Evolutionary conservation across 2,888 invertebrate genomes (phyloP).

Genomic region (Bhutanitis thaidina): DNA sequence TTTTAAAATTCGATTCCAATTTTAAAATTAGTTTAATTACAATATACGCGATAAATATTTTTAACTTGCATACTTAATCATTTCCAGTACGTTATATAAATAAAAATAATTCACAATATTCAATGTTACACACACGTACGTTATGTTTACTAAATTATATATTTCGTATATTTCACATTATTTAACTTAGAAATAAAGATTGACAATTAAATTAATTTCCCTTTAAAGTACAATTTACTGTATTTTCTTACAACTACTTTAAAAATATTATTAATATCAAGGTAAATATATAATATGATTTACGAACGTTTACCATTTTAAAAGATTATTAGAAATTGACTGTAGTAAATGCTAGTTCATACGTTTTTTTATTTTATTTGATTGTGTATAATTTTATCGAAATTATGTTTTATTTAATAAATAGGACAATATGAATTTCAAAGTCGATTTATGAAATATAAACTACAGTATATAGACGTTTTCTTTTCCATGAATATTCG

Average conservation of each 20-base stretch:
- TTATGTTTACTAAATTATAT: background rate
- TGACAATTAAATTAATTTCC: background rate
- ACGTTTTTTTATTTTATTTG: background rate
- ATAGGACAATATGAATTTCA: too few relatives aligned
- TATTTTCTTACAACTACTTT: background rate
- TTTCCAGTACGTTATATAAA: background rate
- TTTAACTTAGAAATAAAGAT: constrained; percentile 2
- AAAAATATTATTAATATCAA: too few relatives aligned
- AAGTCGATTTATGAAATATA: constrained; percentile 24
- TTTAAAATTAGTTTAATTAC: too few relatives aligned
- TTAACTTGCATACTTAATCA: too few relatives aligned
- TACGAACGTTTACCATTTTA: constrained; percentile 36
- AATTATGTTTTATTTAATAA: constrained; percentile 5
- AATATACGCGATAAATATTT: too few relatives aligned
- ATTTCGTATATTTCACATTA: background rate
- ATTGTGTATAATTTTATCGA: background rate
- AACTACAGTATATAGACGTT: constrained; percentile 36
- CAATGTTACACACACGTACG: background rate
- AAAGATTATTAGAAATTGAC: constrained; percentile 20
- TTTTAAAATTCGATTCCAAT: too few relatives aligned
- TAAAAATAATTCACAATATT: background rate
- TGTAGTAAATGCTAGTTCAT: constrained; percentile 11
- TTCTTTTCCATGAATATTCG: constrained; percentile 21
- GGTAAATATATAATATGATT: background rate
- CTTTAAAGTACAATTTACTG: constrained; percentile 18